Conservation (phyloP, 2,797 vertebrate species). For the Pteronotus mesoamericanus region DNA sequence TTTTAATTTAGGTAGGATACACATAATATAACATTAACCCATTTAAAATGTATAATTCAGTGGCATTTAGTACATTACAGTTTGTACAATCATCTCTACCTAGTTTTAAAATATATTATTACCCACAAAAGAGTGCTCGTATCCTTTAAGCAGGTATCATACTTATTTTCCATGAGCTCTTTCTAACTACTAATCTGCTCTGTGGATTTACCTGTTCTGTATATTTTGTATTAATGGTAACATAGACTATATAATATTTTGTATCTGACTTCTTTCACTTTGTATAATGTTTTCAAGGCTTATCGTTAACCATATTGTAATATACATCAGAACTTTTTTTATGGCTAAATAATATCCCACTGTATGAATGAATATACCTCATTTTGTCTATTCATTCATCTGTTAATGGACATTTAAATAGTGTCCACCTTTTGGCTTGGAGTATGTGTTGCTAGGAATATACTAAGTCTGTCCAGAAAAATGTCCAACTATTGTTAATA, state of each 20-base stretch:
- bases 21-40: not conserved
- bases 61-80: not conserved
- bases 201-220: not conserved
- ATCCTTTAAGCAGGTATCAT: accelerated
- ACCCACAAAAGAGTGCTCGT: not conserved
- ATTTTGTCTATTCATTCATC: not conserved
- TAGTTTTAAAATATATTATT: not conserved
- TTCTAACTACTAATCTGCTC: not conserved
- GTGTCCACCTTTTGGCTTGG: not conserved
- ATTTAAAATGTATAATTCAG: not conserved
- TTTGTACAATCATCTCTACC: not conserved
- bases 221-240: not conserved
- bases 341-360: not conserved
- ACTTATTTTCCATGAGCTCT: not conserved
- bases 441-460: not conserved
- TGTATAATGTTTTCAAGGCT: not conserved
- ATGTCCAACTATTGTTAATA: too few relatives aligned
- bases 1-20: not conserved
- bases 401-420: not conserved
- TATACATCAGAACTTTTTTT: not conserved
- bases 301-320: not conserved
- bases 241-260: not conserved
- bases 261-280: not conserved
- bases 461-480: too few relatives aligned
- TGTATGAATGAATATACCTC: not conserved